A percentile compares a stretch with the other conserved stretches of the same genome.
Conservation (phyloP, 2,888 invertebrate species). For the Exocentrus adspersus region DNA sequence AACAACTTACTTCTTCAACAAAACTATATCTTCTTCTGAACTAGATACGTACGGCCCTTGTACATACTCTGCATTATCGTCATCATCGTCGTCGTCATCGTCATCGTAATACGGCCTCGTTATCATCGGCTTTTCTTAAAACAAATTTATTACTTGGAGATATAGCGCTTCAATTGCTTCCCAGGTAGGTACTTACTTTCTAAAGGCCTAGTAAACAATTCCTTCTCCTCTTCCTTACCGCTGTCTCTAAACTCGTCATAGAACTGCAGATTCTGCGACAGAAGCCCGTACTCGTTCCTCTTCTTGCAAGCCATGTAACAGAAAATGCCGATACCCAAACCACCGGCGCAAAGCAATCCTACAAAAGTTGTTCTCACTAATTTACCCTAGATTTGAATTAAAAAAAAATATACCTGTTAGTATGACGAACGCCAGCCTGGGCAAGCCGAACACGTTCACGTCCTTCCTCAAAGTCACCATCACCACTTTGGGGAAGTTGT, state of each 20-base stretch:
- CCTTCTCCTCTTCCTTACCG: slow-evolving; percentile 52
- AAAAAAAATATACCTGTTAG: slow-evolving; percentile 73
- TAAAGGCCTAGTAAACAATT: slow-evolving; percentile 50
- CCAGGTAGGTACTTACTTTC: slow-evolving; percentile 52
- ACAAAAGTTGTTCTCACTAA: too few species aligned
- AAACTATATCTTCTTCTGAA: slow-evolving; percentile 34
- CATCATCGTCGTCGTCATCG: slow-evolving; percentile 63
- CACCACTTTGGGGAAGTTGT: slow-evolving; percentile 67
- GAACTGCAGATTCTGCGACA: slow-evolving; percentile 47
- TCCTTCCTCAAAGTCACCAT: slow-evolving; percentile 76
- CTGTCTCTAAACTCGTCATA: slow-evolving; percentile 51
- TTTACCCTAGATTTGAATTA: too few species aligned
- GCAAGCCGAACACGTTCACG: slow-evolving; percentile 78
- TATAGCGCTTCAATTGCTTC: too few species aligned
- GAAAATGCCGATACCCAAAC: slow-evolving; percentile 68
- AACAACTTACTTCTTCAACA: slow-evolving; percentile 1
- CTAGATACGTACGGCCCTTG: slow-evolving; percentile 24
- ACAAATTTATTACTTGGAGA: not conserved
- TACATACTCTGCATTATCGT: slow-evolving; percentile 14
- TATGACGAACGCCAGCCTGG: slow-evolving; percentile 79
- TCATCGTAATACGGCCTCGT: slow-evolving; percentile 77
- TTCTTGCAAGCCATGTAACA: slow-evolving; percentile 68
- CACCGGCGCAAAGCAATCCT: slow-evolving; percentile 69
- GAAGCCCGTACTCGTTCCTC: slow-evolving; percentile 51
- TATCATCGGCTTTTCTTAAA: slow-evolving; percentile 54